Evolutionary conservation across 2,888 invertebrate genomes (phyloP).

Genomic region (Pimpla rufipes): DNA sequence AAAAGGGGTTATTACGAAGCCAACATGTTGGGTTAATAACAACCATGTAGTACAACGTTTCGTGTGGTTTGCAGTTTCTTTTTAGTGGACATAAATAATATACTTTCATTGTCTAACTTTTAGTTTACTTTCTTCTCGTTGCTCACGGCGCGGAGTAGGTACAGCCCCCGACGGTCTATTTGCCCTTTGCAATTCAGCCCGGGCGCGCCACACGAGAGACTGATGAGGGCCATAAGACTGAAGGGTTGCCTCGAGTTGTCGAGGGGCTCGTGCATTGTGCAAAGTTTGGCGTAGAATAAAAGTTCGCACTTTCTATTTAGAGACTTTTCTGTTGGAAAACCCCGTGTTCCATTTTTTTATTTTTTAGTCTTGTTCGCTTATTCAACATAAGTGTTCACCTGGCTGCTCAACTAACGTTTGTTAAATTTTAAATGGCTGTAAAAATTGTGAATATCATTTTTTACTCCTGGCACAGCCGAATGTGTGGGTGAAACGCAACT

Average conservation of each 20-base stretch:
- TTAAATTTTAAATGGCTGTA: neutral
- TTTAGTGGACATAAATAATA: neutral
- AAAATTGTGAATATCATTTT: neutral
- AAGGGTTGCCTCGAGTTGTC: constrained; percentile 17
- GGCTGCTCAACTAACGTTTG: neutral
- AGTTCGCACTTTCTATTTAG: constrained; percentile 14
- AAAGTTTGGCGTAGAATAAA: constrained; percentile 15
- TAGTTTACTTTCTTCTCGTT: neutral
- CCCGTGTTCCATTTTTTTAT: neutral
- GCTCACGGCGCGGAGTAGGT: neutral
- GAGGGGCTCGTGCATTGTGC: constrained; percentile 9
- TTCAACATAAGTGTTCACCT: neutral
- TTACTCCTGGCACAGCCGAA: neutral
- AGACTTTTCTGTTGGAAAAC: neutral
- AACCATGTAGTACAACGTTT: neutral
- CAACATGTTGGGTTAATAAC: too few relatives aligned
- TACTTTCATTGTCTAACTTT: neutral
- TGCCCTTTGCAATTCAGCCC: neutral
- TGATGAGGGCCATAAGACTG: constrained; percentile 26
- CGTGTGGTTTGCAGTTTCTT: neutral
- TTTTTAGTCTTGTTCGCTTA: neutral
- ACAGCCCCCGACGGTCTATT: neutral
- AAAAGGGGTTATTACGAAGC: too few relatives aligned
- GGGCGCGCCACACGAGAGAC: constrained; percentile 17
- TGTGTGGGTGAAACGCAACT: too few relatives aligned